phyloP scores from a whole-genome alignment of 2,113 vertebrate genomes.

The Mellivora capensis region DNA sequence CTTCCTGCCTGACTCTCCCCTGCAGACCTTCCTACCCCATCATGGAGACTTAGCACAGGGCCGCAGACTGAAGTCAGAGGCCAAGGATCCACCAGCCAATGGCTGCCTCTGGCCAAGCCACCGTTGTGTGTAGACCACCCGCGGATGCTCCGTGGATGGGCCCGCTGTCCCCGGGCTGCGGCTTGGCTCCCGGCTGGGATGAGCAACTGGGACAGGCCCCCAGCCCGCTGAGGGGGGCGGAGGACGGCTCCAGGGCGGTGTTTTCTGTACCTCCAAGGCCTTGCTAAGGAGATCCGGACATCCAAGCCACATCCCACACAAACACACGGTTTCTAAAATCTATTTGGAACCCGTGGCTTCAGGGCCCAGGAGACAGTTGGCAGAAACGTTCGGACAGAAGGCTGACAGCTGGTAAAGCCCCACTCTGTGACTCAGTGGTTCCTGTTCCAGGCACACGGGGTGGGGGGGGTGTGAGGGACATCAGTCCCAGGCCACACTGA shows the following conservation, averaged over 20 bases:
- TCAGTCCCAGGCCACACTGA: neutral
- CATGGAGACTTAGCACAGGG: no score
- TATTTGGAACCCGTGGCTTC: neutral
- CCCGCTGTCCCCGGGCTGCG: neutral
- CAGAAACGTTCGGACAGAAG: neutral
- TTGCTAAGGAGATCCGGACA: neutral
- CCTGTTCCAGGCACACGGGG: neutral
- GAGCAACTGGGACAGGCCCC: neutral
- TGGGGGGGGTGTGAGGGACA: accelerated
- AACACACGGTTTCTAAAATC: neutral
- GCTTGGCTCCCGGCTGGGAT: neutral
- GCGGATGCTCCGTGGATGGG: neutral
- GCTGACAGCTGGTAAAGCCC: neutral
- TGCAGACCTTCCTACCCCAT: neutral
- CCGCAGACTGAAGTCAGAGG: neutral
- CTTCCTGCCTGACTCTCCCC: neutral
- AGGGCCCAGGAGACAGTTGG: neutral
- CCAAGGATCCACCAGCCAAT: neutral
- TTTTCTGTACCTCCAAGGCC: neutral
- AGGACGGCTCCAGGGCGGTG: neutral
- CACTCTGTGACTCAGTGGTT: neutral
- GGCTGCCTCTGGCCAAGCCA: neutral
- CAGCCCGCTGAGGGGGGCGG: neutral
- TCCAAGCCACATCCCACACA: neutral
- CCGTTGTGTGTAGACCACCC: neutral